Base-by-base conservation (phyloP, 2,113 vertebrate species). In the Aegithalos caudatus region DNA sequence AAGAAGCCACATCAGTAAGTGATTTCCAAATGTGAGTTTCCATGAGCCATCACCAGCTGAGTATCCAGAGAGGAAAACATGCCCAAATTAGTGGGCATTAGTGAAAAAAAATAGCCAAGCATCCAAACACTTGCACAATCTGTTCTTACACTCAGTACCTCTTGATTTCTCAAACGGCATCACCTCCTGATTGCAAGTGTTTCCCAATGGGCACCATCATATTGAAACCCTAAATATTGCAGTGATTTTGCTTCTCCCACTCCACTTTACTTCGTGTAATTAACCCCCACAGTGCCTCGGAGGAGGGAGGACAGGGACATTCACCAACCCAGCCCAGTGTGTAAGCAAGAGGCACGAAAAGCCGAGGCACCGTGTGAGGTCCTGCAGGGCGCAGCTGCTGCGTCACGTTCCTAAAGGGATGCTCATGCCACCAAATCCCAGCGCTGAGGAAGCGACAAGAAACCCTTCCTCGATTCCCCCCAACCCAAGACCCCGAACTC, bases 81-180 rank as follows among this genome's bases (percentile, higher is more conserved):
- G 28, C 13, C 38, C 67, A 82, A 73, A 92, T 96, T 91, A 95
- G 74, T 44, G 65, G 67, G 44, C 40, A 62, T 31, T 64, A 58
- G 25, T 28, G 40, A 79, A 94, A 90, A 90, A 90, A 87, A 92
- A 28, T 35, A 85, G 69, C 62, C 62, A n/a, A 44, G 79, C 5
- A 0, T 54, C 54, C 12, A 40, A 86, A 88, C 50, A 35, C 80
- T 96, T 95, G 82, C 94, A 92, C 72, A 96, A 96, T 47, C 50
- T 56, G 9, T 22, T 20, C 47, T 70, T 69, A 37, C n/a, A 45
- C 76, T 72, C 80, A 9, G 38, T 27, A 70, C 81, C 73, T 81
- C 71, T 27, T 19, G 60, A 58, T 86, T 93, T 90, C 92, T 86
- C 38, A 82, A 51, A 95, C 1, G 45, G 74, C 94, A 92, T 94